Base-by-base conservation (phyloP, 2,888 invertebrate species). In the Hirudinaria manillensis region DNA sequence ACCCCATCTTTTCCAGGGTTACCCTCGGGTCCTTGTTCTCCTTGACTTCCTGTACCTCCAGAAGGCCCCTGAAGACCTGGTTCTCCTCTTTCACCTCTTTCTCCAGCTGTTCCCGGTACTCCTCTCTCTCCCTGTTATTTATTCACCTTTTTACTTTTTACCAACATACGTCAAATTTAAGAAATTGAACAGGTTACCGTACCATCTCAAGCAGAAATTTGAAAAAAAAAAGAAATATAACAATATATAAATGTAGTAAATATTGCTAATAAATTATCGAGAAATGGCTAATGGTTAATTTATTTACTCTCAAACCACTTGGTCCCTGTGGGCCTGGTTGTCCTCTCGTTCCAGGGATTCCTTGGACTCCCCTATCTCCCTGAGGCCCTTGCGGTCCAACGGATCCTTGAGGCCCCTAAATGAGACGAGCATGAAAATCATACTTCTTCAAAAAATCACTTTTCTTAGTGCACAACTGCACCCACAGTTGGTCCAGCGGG, bases 71-170 rank as follows among this genome's bases (percentile, higher is more conserved):
- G 65, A 7, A 74, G 70, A 27, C 83, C 83, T 65, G 68, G 74
- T 27, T 76, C 76, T 38, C 76, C 76, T 10, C 66, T 29, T 24
- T 76, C 67, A 4, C 76, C 76, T 27, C 73, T 72, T 45, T 70
- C 45, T 19, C 76, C 76, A 24, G 79, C 32, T 82, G 91, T 91
- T 32, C 93, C 92, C 91, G 91, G 61, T 27, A 61, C 7, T 27
- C 61, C 61, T 16, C 61, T 61, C 29, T 61, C 61, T 61, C 61
- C 61, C 61, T 61, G n/a, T 16, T 61, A 19, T 61, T 61, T 61
- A 19, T 29, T 61, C 53, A 16, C 13, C 21, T 53, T 16, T 53
- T 53, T 21, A 53, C 53, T 53, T 13, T 53, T 53, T 53, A 16
- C 13, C 13, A 53, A 53, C 13, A 53, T 16, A 16, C 21, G 13